Evolutionary conservation across 2,797 vertebrate species (phyloP).

Genomic region (Amniataba percoides): DNA sequence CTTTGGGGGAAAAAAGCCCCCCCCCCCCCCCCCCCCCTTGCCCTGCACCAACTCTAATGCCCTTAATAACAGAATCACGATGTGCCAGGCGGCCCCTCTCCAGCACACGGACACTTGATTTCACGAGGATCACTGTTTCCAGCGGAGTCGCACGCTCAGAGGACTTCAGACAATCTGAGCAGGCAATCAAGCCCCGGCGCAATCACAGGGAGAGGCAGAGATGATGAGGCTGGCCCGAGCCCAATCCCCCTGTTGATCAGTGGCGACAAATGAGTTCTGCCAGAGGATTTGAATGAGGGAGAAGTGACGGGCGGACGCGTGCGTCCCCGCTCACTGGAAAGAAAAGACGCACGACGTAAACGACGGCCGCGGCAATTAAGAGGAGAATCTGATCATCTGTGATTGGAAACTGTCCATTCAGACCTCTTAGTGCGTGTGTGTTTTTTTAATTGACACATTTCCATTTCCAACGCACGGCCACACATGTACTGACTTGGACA

Average conservation of each 20-base stretch:
- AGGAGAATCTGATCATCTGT: conserved; percentile 17
- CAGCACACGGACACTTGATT: conserved; percentile 70
- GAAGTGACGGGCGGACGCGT: conserved; percentile 50
- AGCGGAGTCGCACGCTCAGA: conserved; percentile 29
- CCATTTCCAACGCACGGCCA: not conserved
- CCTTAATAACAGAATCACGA: conserved; percentile 41
- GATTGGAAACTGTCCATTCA: conserved; percentile 12
- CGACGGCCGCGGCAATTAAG: conserved; percentile 45
- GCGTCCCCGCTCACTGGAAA: conserved; percentile 9
- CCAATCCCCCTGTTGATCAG: conserved; percentile 77
- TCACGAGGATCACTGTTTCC: conserved; percentile 57
- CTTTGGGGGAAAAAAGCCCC: too few species aligned
- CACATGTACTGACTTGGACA: not conserved
- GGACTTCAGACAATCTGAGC: conserved; percentile 60
- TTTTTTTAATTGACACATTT: conserved; percentile 9
- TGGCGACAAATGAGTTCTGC: conserved; percentile 66
- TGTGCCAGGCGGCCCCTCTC: conserved; percentile 43
- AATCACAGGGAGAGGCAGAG: conserved; percentile 69
- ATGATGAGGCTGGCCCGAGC: conserved; percentile 72
- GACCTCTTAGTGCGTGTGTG: conserved; percentile 13
- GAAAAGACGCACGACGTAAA: conserved; percentile 30
- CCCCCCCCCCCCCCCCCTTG: too few species aligned
- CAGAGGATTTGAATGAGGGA: conserved; percentile 60
- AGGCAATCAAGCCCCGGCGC: conserved; percentile 59
- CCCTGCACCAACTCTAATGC: conserved; percentile 25